Evolutionary conservation across 2,113 vertebrate species (phyloP), one percentile per base, ranked within the genome.

Genomic region (Xiphias gladius): DNA sequence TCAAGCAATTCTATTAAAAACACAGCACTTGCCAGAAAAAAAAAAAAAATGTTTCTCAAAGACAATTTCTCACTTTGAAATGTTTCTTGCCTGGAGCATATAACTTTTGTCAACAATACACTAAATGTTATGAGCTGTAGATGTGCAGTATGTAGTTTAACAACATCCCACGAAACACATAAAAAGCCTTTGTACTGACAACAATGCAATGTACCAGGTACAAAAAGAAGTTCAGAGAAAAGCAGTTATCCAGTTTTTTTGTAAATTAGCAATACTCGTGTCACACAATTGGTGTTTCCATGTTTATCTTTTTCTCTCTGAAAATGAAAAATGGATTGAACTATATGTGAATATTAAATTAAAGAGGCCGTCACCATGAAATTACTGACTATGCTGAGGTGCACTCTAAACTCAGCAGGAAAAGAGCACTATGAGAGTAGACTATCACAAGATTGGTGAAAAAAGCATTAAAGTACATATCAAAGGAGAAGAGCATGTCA

Each of bases 391-490:
- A 64, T 74, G 83, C 66, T 16, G 24, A 82, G 76, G 80, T 87
- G 82, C 85, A 90, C 88, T 91, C 74, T 72, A 80, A 90, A 87
- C 73, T 68, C 80, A 80, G 77, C 85, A 41, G 79, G 80, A 86
- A 57, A 82, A 77, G 63, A 83, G 59, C 58, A 50, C 54, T 76
- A 19, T 35, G 85, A 84, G 84, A 73, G 85, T 73, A 80, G 79
- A 81, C 81, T 84, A 87, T 82, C 84, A 90, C 78, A 77, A 85
- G 82, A 67, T 75, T 73, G 77, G 82, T 73, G 73, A 87, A 89
- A 88, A 82, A 88, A 87, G 85, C 87, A 92, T 88, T 83, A 92
- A 90, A 84, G 83, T 80, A 89, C 79, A 89, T 89, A 92, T 91
- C 90, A 94, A 93, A 94, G 87, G 69, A 91, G 85, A 76, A 85